A percentile compares a stretch with the other conserved stretches of the same genome.
phyloP scores from a whole-genome alignment of 2,113 vertebrate species.

The Thunnus thynnus region DNA sequence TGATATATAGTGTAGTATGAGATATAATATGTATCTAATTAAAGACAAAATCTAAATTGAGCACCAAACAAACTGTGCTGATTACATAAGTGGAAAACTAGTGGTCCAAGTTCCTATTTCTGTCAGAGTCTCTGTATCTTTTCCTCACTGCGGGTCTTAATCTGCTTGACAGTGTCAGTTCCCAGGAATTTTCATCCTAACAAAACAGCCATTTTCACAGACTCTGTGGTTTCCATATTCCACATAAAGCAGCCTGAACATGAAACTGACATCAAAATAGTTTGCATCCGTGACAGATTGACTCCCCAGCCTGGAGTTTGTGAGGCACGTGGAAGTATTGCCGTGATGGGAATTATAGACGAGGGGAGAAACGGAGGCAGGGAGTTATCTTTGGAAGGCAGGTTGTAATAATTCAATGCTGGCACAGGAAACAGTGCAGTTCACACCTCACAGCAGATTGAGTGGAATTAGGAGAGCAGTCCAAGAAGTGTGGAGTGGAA shows the following conservation, averaged over 20 bases:
- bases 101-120: not conserved
- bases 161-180: constrained; percentile 34
- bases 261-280: constrained; percentile 8
- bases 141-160: not conserved
- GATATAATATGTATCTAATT: too few species aligned
- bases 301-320: not conserved
- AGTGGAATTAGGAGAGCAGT: constrained; percentile 45
- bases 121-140: constrained; percentile 12
- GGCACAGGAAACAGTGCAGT: constrained; percentile 21
- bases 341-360: constrained; percentile 19
- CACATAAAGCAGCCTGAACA: constrained; percentile 23
- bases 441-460: constrained; percentile 56
- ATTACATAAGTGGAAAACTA: not conserved
- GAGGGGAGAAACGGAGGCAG: not conserved
- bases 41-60: not conserved
- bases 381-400: constrained; percentile 65
- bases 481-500: constrained; percentile 45
- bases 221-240: constrained; percentile 39
- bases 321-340: constrained; percentile 19
- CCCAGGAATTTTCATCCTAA: constrained; percentile 38
- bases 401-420: constrained; percentile 42
- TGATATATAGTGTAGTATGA: not conserved
- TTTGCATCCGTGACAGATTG: constrained; percentile 34
- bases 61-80: not conserved
- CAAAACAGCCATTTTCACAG: constrained; percentile 36